Base-by-base conservation (phyloP, 2,113 vertebrate genomes). In the Puntigrus tetrazona region DNA sequence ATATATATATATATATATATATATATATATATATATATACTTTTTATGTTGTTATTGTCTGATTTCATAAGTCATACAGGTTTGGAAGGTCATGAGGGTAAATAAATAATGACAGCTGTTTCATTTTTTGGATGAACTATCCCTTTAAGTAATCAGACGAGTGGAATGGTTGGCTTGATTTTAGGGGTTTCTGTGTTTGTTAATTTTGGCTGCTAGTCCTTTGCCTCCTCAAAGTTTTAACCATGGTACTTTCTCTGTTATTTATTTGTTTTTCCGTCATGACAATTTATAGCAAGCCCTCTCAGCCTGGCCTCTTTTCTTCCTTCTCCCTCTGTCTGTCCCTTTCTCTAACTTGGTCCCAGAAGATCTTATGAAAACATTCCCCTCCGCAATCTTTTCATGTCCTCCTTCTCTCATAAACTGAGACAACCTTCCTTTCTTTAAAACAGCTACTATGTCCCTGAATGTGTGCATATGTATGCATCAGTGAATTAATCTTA, bases 251-350 rank as follows among this genome's bases (percentile, higher is more conserved):
- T 65, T 77, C 50, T 77, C 84, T 73, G 57, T 38, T 81, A 31
- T 45, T 47, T 78, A 29, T 61, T 83, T 63, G 75, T 78, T 86
- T 85, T 86, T 83, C 74, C 74, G 3, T 79, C 81, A 59, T 50
- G 25, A 57, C 72, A 67, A 65, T 83, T 83, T 79, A 83, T 79
- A 83, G 65, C 57, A 50, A 75, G 36, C 4, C 74, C 59, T 47
- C 38, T 52, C 61, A 6, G 43, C 13, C 61, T 7, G 50, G 38
- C 50, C 61, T 45, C 75, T 55, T 78, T 77, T 63, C 67, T 50
- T 25, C 7, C 65, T 57, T 34, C 72, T 61, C 43, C 29, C 1
- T 18, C 14, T 57, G 38, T 72, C 43, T 36, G 20, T 80, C 29
- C 50, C 13, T 77, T 25, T 69, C 38, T 82, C 22, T 59, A 31